Base-by-base conservation (phyloP, 2,888 invertebrate genomes). In the Bellardia bayeri region DNA sequence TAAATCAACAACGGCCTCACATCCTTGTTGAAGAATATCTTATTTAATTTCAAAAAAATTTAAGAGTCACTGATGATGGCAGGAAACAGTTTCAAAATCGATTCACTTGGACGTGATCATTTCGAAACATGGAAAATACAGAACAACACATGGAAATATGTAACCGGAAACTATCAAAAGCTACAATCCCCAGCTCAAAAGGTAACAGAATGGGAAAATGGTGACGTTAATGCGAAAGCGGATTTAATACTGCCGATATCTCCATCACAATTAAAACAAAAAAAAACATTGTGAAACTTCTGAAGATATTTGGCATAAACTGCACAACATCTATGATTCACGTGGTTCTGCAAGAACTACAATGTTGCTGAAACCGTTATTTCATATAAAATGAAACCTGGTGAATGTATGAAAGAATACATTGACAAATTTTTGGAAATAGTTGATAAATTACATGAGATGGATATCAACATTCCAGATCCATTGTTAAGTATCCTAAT, bases 281-380 rank as follows among this genome's bases (percentile, higher is more conserved):
- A 66, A 16, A 3, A 66, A 45, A 23, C n/a, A 45, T 45, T 66
- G 66, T 66, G 13, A 66, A 66, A 66, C 66, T 13, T 45, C 45
- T 3, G 30, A 66, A 8, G 45, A 66, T 37, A 45, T 45, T 30
- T 66, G 66, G 66, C 45, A 66, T 66, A 66, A 66, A 45, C 30
- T 45, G 45, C 45, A 45, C 9, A 45, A 7, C 11, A 45, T 66
- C 23, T 66, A 66, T 30, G 23, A 66, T 45, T 66, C 66, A 23
- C 45, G 45, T n/a, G 45, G 64, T 14, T 37, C 63, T 37, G 63
- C 63, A 63, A 37, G 37, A 14, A 63, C 33, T 33, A 14, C 37
- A 3, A 63, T 63, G 63, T 37, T 63, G 63, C n/a, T 37, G 6
- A 63, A 63, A 37, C 14, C 37, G 9, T 23, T 16, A 45, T 45